Conservation (phyloP, 2,797 vertebrate species). For the Typhlichthys subterraneus region DNA sequence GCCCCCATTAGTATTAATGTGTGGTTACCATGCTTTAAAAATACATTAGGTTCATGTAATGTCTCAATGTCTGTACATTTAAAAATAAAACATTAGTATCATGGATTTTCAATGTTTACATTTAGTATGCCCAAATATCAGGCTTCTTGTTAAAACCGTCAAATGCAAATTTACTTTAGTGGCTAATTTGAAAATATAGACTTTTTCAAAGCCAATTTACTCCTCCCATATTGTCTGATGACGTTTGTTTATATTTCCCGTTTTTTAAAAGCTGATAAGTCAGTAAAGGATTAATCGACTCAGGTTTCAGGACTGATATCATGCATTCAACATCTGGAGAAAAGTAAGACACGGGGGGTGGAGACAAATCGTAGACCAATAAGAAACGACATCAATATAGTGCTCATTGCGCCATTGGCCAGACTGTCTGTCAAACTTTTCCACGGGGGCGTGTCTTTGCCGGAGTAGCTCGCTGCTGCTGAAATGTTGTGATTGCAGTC, state of each 20-base stretch:
- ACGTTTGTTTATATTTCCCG: conserved; percentile 44
- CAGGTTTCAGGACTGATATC: neutral
- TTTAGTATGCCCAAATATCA: too few relatives aligned
- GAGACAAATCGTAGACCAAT: conserved; percentile 39
- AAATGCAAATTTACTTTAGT: neutral
- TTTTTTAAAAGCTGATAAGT: conserved; percentile 53
- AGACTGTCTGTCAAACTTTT: conserved; percentile 27
- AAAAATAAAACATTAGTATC: too few relatives aligned
- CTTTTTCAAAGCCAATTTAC: neutral
- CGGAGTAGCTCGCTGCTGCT: conserved; percentile 25
- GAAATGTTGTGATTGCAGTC: conserved; percentile 68
- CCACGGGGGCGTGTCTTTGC: conserved; percentile 55
- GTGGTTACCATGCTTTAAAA: neutral
- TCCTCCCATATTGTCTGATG: conserved; percentile 23
- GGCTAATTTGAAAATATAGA: neutral
- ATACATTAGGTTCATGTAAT: neutral
- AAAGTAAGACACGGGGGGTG: conserved; percentile 39
- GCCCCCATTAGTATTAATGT: neutral
- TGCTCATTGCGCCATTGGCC: conserved; percentile 48
- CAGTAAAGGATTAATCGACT: neutral
- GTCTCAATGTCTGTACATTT: too few relatives aligned
- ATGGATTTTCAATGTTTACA: too few relatives aligned
- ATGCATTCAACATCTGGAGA: conserved; percentile 65
- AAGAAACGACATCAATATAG: neutral
- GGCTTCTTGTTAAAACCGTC: neutral